A percentile compares a stretch with the other conserved stretches of the same genome.
phyloP scores from a whole-genome alignment of 2,113 vertebrate species.

The Ceratotherium simum region DNA sequence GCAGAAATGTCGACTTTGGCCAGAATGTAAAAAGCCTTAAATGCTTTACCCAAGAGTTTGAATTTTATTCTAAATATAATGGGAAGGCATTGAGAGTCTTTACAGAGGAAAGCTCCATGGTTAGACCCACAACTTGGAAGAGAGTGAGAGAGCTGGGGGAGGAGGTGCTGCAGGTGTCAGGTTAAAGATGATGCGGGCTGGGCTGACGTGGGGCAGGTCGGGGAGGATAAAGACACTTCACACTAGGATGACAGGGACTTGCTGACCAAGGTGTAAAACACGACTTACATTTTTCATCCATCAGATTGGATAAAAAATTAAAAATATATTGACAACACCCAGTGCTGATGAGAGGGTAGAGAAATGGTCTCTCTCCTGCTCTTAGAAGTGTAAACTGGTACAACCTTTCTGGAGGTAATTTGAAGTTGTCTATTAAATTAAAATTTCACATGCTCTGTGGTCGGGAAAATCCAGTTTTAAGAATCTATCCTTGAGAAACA shows the following conservation, averaged over 20 bases:
- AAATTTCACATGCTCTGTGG: neutral
- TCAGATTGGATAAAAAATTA: neutral
- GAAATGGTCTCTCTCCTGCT: neutral
- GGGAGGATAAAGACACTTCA: neutral
- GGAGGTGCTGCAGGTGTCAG: neutral
- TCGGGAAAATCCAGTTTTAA: neutral
- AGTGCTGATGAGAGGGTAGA: neutral
- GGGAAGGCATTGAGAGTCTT: neutral
- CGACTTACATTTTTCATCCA: neutral
- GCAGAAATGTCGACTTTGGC: neutral
- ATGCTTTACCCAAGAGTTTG: neutral
- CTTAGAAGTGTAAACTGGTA: neutral
- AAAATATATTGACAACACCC: neutral
- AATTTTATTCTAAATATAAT: neutral
- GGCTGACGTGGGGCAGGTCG: fast-evolving
- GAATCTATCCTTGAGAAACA: neutral
- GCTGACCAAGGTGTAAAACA: neutral
- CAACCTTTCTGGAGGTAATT: neutral
- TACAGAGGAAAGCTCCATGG: neutral
- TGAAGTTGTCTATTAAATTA: neutral
- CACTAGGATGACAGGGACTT: neutral
- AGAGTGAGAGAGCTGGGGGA: neutral
- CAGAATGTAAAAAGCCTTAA: neutral
- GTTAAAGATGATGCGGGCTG: neutral
- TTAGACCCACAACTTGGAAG: neutral